Conservation (phyloP, 2,888 invertebrate species). For the Chironomus riparius region DNA sequence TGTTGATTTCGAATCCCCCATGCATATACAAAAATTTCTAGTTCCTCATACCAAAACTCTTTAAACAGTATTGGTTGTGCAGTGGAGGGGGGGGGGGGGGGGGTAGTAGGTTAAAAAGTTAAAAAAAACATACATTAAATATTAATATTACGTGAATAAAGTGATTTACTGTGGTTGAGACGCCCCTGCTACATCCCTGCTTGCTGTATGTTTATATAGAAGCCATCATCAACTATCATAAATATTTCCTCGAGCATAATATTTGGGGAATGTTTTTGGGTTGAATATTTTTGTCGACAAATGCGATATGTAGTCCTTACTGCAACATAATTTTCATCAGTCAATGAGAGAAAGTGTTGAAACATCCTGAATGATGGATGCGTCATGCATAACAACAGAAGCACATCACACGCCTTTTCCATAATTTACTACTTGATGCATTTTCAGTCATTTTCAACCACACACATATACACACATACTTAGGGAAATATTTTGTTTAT, state of each 20-base stretch:
- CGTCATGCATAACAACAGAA: neutral
- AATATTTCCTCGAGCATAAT: slow-evolving; percentile 27
- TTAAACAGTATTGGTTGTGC: too few species aligned
- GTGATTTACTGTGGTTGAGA: too few species aligned
- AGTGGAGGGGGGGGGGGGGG: too few species aligned
- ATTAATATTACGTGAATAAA: too few species aligned
- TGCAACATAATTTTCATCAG: neutral
- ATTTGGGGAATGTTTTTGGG: neutral
- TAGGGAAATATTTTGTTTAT: neutral
- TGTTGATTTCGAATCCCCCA: neutral
- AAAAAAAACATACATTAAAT: too few species aligned
- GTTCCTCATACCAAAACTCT: neutral
- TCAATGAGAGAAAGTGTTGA: neutral
- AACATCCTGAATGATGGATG: slow-evolving; percentile 1
- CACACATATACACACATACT: neutral
- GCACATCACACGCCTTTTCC: neutral
- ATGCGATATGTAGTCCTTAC: neutral
- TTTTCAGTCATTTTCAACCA: neutral
- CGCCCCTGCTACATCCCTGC: too few species aligned
- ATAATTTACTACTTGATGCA: slow-evolving; percentile 24
- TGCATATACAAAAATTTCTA: neutral
- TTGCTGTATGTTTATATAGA: neutral
- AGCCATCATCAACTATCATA: slow-evolving; percentile 23
- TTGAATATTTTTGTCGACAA: neutral
- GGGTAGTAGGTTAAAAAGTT: too few species aligned